Evolutionary conservation across 2,113 vertebrate genomes (phyloP).

Genomic region (Urocolius indicus): DNA sequence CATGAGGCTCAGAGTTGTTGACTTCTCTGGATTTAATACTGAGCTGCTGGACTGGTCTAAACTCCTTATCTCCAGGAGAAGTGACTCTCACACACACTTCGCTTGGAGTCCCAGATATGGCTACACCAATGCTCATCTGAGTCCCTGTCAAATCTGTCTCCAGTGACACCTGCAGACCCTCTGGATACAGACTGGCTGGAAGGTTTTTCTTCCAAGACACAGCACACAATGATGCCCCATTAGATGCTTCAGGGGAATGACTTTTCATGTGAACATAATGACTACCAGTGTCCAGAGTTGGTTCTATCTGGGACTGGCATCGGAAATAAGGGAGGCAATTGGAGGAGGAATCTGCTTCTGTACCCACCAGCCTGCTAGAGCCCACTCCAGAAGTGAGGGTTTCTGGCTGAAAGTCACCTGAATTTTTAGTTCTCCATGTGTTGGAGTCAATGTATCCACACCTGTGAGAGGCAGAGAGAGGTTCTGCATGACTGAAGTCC

Average conservation of each 20-base stretch:
- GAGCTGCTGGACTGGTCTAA: not conserved
- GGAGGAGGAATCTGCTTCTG: not conserved
- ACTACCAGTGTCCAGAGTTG: not conserved
- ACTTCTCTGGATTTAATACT: not conserved
- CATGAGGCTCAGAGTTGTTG: not conserved
- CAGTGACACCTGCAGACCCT: conserved; percentile 21
- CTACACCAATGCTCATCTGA: not conserved
- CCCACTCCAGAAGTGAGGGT: not conserved
- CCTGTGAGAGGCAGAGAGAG: not conserved
- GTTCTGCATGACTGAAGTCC: not conserved
- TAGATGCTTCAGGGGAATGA: not conserved
- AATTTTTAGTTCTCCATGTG: not conserved
- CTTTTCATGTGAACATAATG: not conserved
- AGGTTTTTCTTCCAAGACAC: not conserved
- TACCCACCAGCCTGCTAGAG: not conserved
- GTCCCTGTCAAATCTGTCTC: not conserved
- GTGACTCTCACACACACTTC: not conserved
- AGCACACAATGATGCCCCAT: not conserved
- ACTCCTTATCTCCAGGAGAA: not conserved
- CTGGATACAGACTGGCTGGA: not conserved
- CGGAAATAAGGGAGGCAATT: not conserved
- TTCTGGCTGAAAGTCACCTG: not conserved
- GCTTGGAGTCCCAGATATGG: not conserved
- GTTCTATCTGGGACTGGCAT: not conserved
- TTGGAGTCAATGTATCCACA: not conserved